A percentile compares a stretch with the other conserved stretches of the same genome.
phyloP scores from a whole-genome alignment of 2,888 invertebrate genomes.

The Apodemia mormo region DNA sequence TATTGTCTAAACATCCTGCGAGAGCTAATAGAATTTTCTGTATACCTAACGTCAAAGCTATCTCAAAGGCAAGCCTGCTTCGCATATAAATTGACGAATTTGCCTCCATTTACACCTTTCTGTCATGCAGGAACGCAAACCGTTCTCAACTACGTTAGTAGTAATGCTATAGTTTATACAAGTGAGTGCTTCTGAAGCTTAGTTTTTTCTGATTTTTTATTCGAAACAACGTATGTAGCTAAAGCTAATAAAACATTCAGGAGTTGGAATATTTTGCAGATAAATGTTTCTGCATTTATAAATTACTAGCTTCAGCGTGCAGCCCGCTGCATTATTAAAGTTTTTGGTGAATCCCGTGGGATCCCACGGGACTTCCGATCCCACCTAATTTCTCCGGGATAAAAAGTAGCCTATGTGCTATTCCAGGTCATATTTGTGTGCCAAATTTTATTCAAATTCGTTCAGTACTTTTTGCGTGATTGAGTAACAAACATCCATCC shows the following conservation, averaged over 20 bases:
- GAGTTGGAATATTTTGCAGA: neutral
- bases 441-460: no score
- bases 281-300: neutral
- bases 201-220: constrained; percentile 17
- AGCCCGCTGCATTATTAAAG: no score
- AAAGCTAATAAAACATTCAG: constrained; percentile 8
- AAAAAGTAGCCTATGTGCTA: no score
- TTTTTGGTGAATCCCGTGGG: no score
- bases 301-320: no score
- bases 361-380: no score
- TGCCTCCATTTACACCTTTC: constrained; percentile 76
- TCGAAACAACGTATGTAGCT: constrained; percentile 7
- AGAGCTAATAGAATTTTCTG: constrained; percentile 48
- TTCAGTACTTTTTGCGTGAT: no score
- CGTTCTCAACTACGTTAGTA: constrained; percentile 58
- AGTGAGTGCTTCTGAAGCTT: constrained; percentile 47
- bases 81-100: constrained; percentile 81
- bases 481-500: no score
- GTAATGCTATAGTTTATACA: constrained; percentile 66
- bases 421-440: no score
- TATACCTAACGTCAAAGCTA: constrained; percentile 59
- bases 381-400: no score
- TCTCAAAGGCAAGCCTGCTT: constrained; percentile 70
- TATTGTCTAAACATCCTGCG: constrained; percentile 33
- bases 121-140: constrained; percentile 56